Percentiles rank a stretch among this genome's conserved stretches.
Evolutionary conservation across 2,797 vertebrate species (phyloP).

Genomic region (Pseudochirops corinnae): DNA sequence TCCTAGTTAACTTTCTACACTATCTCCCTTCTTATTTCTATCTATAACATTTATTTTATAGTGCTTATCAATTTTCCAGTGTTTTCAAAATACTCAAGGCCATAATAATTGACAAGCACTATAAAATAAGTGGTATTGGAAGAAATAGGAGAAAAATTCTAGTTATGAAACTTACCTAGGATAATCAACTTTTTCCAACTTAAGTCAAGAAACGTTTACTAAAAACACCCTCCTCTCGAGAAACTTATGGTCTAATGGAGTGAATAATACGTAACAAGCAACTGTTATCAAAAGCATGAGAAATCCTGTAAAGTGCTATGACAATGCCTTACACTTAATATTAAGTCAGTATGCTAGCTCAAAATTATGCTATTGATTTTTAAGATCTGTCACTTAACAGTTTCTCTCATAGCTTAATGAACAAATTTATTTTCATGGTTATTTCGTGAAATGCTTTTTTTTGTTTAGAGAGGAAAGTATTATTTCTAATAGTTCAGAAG

Average conservation of each 20-base stretch:
- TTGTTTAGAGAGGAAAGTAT: background rate
- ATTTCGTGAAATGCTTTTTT: background rate
- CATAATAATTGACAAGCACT: background rate
- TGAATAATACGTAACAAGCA: background rate
- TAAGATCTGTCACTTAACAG: background rate
- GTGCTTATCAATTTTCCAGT: background rate
- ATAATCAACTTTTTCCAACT: background rate
- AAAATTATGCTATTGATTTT: background rate
- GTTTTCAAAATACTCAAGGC: background rate
- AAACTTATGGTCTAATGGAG: background rate
- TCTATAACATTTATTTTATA: background rate
- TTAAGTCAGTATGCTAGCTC: background rate
- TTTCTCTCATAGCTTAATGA: background rate
- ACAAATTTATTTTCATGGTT: background rate
- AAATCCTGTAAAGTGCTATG: background rate
- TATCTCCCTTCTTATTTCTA: background rate
- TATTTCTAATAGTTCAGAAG: background rate
- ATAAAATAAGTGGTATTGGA: background rate
- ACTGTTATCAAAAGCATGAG: constrained; percentile 17
- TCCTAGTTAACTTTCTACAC: background rate
- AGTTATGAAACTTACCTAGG: background rate
- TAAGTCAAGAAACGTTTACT: background rate
- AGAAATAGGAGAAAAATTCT: background rate
- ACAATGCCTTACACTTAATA: background rate
- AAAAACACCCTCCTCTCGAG: background rate